A percentile compares a stretch with the other conserved stretches of the same genome.
phyloP scores from a whole-genome alignment of 2,888 invertebrate genomes.

The Caenorhabditis macrosperma region DNA sequence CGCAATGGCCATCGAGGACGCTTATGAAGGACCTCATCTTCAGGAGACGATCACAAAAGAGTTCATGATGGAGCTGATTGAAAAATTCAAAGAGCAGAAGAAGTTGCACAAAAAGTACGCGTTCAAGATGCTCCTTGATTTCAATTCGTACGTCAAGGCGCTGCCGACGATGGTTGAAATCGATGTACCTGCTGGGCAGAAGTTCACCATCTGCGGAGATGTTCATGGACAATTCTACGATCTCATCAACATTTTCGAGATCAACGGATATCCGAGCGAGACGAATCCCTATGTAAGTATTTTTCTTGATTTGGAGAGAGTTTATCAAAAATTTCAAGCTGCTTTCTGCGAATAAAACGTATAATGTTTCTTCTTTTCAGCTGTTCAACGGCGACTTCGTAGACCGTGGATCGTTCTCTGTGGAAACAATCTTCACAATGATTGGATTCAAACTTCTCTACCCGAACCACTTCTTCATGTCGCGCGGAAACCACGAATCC shows the following conservation, averaged over 20 bases:
- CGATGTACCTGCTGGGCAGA: conserved; percentile 83
- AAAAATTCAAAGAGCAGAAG: conserved; percentile 91
- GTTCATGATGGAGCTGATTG: conserved; percentile 92
- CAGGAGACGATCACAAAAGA: conserved; percentile 88
- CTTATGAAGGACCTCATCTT: conserved; percentile 92
- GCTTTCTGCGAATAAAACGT: neutral
- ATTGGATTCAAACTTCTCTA: conserved; percentile 96
- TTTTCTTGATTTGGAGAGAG: neutral
- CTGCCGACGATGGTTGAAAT: conserved; percentile 94
- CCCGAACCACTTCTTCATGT: conserved; percentile 97
- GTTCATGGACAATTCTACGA: conserved; percentile 99
- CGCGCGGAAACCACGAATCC: conserved; percentile 99
- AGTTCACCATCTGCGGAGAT: conserved; percentile 98
- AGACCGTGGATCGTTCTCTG: conserved; percentile 98
- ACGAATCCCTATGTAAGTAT: conserved; percentile 92
- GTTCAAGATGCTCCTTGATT: conserved; percentile 95
- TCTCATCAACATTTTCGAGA: conserved; percentile 95
- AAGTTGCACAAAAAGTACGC: conserved; percentile 97
- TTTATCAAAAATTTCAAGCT: neutral
- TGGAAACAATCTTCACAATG: conserved; percentile 97
- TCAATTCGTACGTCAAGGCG: conserved; percentile 85
- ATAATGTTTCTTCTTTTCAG: too few relatives aligned
- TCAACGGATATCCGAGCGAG: conserved; percentile 95
- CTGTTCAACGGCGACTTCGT: conserved; percentile 99
- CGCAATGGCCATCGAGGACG: conserved; percentile 89